Base-by-base conservation (phyloP, 2,797 vertebrate genomes). In the Amblyraja radiata region DNA sequence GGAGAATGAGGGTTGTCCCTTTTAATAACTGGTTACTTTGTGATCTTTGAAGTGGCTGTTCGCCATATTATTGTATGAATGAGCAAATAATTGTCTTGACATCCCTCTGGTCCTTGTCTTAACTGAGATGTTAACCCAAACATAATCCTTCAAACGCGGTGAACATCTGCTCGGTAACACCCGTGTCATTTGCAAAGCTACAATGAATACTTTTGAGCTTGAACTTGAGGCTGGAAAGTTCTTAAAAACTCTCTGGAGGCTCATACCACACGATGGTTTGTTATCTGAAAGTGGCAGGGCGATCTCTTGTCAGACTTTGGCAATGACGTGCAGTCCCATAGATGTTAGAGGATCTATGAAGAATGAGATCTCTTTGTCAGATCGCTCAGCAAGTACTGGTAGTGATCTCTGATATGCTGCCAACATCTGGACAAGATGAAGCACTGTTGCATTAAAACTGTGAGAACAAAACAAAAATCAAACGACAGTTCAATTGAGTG, bases 361-460 rank as follows among this genome's bases (percentile, higher is more conserved):
- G 90, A 65, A 91, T 91, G 68, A 91, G 90, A 91, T 73, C 65
- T 91, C 90, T 88, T 88, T 91, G 68, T 91, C 36, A 74, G 71
- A 91, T 91, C 71, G 74, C 39, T 91, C 90, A 91, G 71, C 39
- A 36, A 28, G 39, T 46, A 71, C 36, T 73, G 46, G 71, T 74
- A 54, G 71, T 91, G 90, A 88, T 88, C 63, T 88, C 84, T 88
- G 84, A 88, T 65, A 65, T 68, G 63, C 63, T 88, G 84, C 84
- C 84, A 88, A 88, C 84, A 88, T 88, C 84, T 88, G 84, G 84
- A 88, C 84, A 88, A 88, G n/a, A 88, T 88, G 84, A 88, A 88
- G 63, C 84, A 36, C 21, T 68, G 68, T 91, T 91, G 36, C 65
- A 91, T 71, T 73, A 23, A 91, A 91, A 39, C 71, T 76, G 68